Base-by-base conservation (phyloP, 2,797 vertebrate species). In the Artibeus jamaicensis region DNA sequence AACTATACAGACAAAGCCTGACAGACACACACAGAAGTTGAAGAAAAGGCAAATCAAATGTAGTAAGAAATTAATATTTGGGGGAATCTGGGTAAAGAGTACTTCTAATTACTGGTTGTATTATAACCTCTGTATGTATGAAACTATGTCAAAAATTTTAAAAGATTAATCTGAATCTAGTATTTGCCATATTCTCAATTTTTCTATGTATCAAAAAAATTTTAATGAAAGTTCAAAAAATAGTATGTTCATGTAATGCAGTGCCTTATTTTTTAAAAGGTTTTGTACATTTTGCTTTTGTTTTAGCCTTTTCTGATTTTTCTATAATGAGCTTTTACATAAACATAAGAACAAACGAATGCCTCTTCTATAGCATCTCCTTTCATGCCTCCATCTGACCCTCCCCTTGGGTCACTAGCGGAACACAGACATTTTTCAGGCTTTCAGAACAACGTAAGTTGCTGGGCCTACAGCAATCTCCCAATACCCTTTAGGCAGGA, bases 91-190 rank as follows among this genome's bases (percentile, higher is more conserved):
- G 18, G n/a, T 65, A 34, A 85, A 85, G 37, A 86, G 4, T 12
- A 94, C 18, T 34, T 44, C 18, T 32, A 86, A 94, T 70, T 85
- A 22, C 90, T 50, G 77, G 65, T 22, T 32, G 44, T 53, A 78
- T 62, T 65, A 19, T 29, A 79, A 48, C 22, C 81, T 55, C 68
- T 37, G 1, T 57, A 90, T 83, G 55, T 71, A n/a, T 77, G n/a
- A 96, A 93, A 93, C 21, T 88, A 34, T 50, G 65, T 57, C 48
- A 68, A 76, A 89, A 93, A 39, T 59, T 71, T 34, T 11, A 53
- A 76, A 92, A 68, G 55, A 91, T 39, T 39, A 67, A 73, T n/a
- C 53, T 88, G 82, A 68, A 91, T 79, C 86, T 84, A 93, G 39
- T 78, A 87, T 65, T 85, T 37, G 57, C 2, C 62, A 84, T n/a